A percentile compares a stretch with the other conserved stretches of the same genome.
These are phyloP conservation scores for Scaptomyza reducta DNA, from an alignment of 2,888 invertebrate genomes.

Conservation along the genomic window DNA sequence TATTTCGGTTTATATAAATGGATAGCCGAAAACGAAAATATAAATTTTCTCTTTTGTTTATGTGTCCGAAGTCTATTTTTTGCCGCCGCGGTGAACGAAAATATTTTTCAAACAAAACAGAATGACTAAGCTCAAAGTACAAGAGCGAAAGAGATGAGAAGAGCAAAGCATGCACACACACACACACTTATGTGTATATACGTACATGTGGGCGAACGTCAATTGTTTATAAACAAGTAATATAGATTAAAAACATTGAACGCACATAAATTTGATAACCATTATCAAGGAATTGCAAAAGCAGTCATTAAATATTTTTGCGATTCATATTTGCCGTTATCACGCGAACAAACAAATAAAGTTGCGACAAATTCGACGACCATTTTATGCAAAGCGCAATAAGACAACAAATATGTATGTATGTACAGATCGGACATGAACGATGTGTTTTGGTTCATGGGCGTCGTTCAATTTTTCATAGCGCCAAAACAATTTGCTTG, in stretches of 20 bases:
- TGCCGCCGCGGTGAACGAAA: constrained; percentile 38
- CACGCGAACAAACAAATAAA: constrained; percentile 34
- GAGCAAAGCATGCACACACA: constrained; percentile 8
- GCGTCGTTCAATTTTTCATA: constrained; percentile 35
- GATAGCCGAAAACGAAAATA: constrained; percentile 11
- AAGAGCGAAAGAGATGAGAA: constrained; percentile 43
- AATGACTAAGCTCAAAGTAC: constrained; percentile 70
- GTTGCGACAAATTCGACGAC: constrained; percentile 30
- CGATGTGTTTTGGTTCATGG: constrained; percentile 45
- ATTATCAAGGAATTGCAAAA: constrained; percentile 23
- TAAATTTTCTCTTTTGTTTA: constrained; percentile 62
- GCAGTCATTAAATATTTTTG: constrained; percentile 5
- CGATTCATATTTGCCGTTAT: constrained; percentile 34
- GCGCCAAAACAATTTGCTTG: constrained; percentile 38
- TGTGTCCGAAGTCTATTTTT: constrained; percentile 46
- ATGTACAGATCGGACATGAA: constrained; percentile 30
- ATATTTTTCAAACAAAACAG: constrained; percentile 52
- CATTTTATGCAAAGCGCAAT: constrained; percentile 61
- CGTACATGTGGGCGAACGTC: constrained; percentile 8
- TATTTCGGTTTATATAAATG: constrained; percentile 32
- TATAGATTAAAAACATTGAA: constrained; percentile 11
- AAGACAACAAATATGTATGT: constrained; percentile 24
- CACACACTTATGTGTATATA: not conserved
- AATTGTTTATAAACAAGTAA: constrained; percentile 55
- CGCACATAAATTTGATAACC: constrained; percentile 32